Conservation (phyloP, 1,140 invertebrate species). For the Anastrepha obliqua region DNA sequence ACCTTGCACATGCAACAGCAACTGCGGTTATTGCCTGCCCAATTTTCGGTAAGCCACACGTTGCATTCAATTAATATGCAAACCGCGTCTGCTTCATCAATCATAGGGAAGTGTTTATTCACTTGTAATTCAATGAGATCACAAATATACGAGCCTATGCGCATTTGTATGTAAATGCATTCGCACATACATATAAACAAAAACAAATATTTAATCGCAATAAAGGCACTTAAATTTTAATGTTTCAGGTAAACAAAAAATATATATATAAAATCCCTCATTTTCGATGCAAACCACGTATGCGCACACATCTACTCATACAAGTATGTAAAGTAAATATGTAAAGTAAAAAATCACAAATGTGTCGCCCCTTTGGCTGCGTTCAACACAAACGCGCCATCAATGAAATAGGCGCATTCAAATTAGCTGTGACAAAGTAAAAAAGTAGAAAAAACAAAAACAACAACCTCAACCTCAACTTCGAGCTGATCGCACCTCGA, state of each 20-base stretch:
- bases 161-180: no score
- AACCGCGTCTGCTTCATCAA: neutral
- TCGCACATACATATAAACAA: neutral
- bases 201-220: neutral
- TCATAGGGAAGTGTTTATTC: neutral
- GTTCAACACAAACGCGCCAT: neutral
- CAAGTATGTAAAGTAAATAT: no score
- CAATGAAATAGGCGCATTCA: constrained; percentile 22
- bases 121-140: neutral
- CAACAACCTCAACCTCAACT: neutral
- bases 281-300: neutral
- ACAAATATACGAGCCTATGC: neutral
- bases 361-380: neutral
- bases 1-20: no score
- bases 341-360: neutral
- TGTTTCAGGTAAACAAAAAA: neutral
- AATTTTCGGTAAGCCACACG: neutral
- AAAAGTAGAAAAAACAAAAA: neutral
- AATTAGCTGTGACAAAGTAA: constrained; percentile 7
- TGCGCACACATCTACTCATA: no score
- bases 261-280: neutral
- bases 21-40: no score
- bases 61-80: neutral
- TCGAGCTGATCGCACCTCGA: neutral
- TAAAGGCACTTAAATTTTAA: neutral